Evolutionary conservation across 2,888 invertebrate genomes (phyloP).

Genomic region (Labia minor): DNA sequence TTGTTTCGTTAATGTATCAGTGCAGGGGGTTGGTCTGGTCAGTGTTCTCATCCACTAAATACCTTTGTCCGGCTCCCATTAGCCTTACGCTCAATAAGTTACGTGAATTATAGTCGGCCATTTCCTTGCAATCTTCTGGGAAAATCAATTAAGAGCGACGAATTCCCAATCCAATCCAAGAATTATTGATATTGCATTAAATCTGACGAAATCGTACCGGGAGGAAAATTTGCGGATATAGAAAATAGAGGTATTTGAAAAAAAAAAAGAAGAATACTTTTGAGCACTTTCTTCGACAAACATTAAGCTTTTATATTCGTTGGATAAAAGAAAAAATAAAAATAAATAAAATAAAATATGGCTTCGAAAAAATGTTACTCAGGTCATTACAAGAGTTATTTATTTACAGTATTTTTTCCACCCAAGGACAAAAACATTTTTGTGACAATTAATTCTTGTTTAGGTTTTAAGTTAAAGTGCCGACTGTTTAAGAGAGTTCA

Average conservation of each 20-base stretch:
- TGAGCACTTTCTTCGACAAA: slow-evolving; percentile 1
- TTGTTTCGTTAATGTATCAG: neutral
- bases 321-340: neutral
- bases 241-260: too few relatives aligned
- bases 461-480: neutral
- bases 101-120: neutral
- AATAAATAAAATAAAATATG: neutral
- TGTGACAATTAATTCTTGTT: neutral
- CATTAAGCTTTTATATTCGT: slow-evolving; percentile 8
- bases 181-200: slow-evolving; percentile 13
- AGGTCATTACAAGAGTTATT: slow-evolving; percentile 5
- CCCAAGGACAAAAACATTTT: neutral
- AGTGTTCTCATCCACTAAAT: neutral
- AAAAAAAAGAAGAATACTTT: neutral
- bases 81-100: neutral
- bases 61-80: neutral
- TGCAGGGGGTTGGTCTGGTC: neutral
- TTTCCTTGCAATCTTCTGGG: neutral
- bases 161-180: neutral
- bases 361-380: slow-evolving; percentile 1
- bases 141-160: neutral
- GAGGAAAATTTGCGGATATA: too few relatives aligned
- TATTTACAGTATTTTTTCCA: neutral
- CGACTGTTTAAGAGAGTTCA: neutral
- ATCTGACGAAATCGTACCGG: neutral